These are phyloP conservation scores for Saturnia pavonia DNA, from an alignment of 2,888 invertebrate genomes.

Conservation along the genomic window DNA sequence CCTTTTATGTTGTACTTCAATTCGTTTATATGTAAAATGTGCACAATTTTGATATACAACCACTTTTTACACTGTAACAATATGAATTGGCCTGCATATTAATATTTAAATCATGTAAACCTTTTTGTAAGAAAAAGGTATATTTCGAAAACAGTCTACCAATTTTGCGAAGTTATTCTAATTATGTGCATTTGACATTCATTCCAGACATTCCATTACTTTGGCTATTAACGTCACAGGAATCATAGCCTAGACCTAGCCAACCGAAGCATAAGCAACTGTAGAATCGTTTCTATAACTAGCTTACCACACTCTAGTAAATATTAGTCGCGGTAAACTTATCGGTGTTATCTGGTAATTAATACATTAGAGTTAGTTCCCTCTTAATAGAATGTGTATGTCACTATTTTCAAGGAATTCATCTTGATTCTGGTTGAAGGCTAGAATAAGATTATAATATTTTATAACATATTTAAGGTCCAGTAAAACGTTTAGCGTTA, in stretches of 20 bases:
- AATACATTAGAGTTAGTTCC: neutral
- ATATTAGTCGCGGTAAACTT: neutral
- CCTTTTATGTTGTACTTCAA: neutral
- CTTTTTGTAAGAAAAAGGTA: neutral
- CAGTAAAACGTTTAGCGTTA: neutral
- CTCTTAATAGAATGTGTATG: neutral
- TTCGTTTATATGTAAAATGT: neutral
- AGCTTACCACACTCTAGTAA: too few species aligned
- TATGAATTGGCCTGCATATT: neutral
- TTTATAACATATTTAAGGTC: neutral
- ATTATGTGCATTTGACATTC: neutral
- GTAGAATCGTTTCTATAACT: too few species aligned
- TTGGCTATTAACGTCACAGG: neutral
- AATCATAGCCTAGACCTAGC: neutral
- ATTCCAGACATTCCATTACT: neutral
- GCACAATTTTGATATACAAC: neutral
- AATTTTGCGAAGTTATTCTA: neutral
- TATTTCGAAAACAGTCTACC: neutral
- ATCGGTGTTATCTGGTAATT: neutral
- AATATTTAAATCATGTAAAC: neutral
- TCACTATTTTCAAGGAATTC: neutral
- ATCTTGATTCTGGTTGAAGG: too few species aligned
- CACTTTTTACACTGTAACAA: neutral
- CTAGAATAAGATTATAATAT: neutral
- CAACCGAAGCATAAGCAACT: neutral